Evolutionary conservation across 2,888 invertebrate genomes (phyloP).

Genomic region (Parapristionchus giblindavisi): DNA sequence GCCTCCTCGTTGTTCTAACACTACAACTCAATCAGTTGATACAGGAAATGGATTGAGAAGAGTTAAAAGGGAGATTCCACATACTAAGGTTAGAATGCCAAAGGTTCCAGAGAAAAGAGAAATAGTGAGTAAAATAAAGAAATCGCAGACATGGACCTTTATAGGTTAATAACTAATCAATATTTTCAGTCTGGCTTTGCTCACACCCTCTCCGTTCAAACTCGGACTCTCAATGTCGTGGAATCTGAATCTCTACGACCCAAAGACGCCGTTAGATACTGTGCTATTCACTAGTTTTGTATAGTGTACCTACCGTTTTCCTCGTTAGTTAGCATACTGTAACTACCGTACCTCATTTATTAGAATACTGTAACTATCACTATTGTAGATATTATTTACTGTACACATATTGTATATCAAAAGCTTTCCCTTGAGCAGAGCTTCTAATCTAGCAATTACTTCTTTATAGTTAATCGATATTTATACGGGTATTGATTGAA

Average conservation of each 20-base stretch:
- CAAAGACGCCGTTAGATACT: slow-evolving; percentile 59
- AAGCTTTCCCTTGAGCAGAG: too few species aligned
- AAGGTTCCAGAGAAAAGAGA: too few species aligned
- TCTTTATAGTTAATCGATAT: too few species aligned
- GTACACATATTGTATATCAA: too few species aligned
- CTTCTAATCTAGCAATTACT: too few species aligned
- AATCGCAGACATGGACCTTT: too few species aligned
- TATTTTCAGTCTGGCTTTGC: slow-evolving; percentile 17
- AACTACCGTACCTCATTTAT: too few species aligned
- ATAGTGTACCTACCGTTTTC: too few species aligned
- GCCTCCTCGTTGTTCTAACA: slow-evolving; percentile 30
- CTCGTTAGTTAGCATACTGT: too few species aligned
- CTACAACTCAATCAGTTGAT: background rate
- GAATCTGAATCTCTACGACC: slow-evolving; percentile 63
- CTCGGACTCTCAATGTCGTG: slow-evolving; percentile 60
- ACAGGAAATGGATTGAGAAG: slow-evolving; percentile 23
- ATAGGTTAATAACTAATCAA: background rate
- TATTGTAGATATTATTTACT: too few species aligned
- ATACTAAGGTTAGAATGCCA: background rate
- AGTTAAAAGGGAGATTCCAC: background rate
- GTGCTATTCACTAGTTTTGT: slow-evolving; percentile 60
- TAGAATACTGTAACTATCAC: too few species aligned
- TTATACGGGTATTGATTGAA: too few species aligned
- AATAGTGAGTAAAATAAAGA: background rate
- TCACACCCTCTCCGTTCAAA: slow-evolving; percentile 19